phyloP scores from a whole-genome alignment of 1,140 invertebrate species.

The Octopus sinensis region DNA sequence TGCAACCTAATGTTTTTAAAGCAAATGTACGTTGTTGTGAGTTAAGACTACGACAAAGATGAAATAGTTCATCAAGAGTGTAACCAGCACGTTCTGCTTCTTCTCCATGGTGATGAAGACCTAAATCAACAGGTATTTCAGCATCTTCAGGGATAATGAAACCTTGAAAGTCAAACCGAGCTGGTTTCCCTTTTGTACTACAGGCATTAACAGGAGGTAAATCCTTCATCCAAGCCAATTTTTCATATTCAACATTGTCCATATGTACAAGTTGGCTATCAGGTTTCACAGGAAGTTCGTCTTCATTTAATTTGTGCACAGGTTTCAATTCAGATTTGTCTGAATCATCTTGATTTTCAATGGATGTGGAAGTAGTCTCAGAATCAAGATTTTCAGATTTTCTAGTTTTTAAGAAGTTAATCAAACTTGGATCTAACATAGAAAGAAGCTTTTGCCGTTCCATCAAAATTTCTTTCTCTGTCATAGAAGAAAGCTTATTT shows the following conservation, averaged over 20 bases:
- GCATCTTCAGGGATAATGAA: constrained; percentile 52
- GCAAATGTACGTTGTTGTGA: constrained; percentile 77
- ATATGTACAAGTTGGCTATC: constrained; percentile 64
- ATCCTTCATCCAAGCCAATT: constrained; percentile 76
- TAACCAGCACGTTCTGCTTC: constrained; percentile 83
- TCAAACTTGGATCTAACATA: constrained; percentile 59
- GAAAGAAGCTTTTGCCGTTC: constrained; percentile 69
- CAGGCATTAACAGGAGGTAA: constrained; percentile 41
- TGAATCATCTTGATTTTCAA: background rate
- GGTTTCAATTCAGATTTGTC: background rate
- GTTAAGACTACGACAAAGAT: constrained; percentile 68
- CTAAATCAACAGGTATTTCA: constrained; percentile 64
- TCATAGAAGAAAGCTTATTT: constrained; percentile 68
- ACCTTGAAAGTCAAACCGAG: constrained; percentile 54
- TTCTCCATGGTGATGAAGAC: constrained; percentile 86
- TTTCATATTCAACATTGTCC: constrained; percentile 76
- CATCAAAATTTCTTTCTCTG: constrained; percentile 70
- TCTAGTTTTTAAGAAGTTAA: background rate
- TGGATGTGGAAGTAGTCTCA: background rate
- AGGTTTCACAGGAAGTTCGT: constrained; percentile 33
- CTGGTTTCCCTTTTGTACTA: constrained; percentile 39
- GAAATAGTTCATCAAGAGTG: constrained; percentile 79
- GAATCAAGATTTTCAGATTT: background rate
- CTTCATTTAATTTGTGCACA: constrained; percentile 17
- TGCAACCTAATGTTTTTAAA: constrained; percentile 73